Base-by-base conservation (phyloP, 2,113 vertebrate species). In the Cnemophilus loriae region DNA sequence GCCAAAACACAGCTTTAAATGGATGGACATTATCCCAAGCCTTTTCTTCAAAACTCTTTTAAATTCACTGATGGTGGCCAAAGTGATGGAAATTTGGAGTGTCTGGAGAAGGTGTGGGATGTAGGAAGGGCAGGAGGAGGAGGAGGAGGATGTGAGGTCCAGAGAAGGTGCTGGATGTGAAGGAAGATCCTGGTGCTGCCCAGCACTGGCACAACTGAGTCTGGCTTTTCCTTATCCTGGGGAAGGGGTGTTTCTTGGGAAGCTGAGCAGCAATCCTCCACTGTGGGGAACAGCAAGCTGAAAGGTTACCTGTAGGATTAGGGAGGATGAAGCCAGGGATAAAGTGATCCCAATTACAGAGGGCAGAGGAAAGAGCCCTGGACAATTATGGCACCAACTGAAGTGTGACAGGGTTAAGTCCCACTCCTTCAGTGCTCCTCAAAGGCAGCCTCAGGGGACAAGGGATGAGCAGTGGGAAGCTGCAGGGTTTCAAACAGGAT, bases 341-440 rank as follows among this genome's bases (percentile, higher is more conserved):
- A 71, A 95, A 83, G 81, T 22, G 56, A 75, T 86, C 42, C 87
- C 89, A 91, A 59, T 95, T 96, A 89, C 20, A 69, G 87, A 82
- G 44, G 22, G 30, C 53, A 84, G 59, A 84, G 49, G 32, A 91
- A 87, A 16, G 49, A 71, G 33, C 20, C 20, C 17, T 0, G 0
- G 49, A 53, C 90, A 83, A 95, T 96, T 83, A 88, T 1, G 0
- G 57, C 49, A 73, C 16, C 79, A 52, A 50, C 50, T 7, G 9
- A 81, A 90, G 94, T 0, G 0, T 79, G 90, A 37, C 35, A 6
- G 42, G 26, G 76, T 69, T 33, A 47, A 78, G 13, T 63, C 27
- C n/a, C 1, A 26, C 15, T 87, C n/a, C 75, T 47, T 15, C 27
- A 10, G 21, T 26, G 52, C 49, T 78, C 56, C 65, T 18, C 9